Evolutionary conservation across 2,888 invertebrate species (phyloP), one percentile per base, ranked within the genome.

Genomic region (Camponotus fellah): DNA sequence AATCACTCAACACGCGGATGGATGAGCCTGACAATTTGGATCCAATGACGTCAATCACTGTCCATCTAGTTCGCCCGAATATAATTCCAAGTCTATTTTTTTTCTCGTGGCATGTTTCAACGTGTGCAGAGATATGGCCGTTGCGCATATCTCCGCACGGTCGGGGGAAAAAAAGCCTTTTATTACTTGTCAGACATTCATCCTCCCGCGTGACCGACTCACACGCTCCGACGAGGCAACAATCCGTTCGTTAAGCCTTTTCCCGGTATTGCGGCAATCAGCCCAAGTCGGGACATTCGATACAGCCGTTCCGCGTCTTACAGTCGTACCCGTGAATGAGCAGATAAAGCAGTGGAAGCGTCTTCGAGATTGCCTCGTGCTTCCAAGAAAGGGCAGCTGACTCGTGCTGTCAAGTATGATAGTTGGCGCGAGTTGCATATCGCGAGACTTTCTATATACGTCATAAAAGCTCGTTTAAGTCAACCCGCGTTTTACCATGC

Each of bases 171-270:
- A n/a, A 26, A 49, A 60, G 74, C 64, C 84, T 80, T 89, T 88
- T 84, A 85, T 72, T 83, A 82, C 87, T 86, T 85, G 89, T 89
- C 87, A 87, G 89, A 89, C 89, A 86, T 87, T 89, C 86, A 83
- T 89, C 87, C 80, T 80, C 58, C 87, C 64, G 82, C 84, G 77
- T 82, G 86, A 86, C 87, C 79, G 84, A 26, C 26, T 85, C 83
- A 80, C 82, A 74, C 89, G 82, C 89, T 86, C 81, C 86, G 76
- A 86, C 87, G 87, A 75, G 74, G 87, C 84, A 89, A 88, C 88
- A 89, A 88, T 88, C 87, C 87, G 89, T 88, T 88, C 88, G 88
- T 88, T 88, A 88, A 88, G 89, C 88, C 89, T 87, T 89, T 88
- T 88, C 88, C 89, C 86, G 87, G 88, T 88, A 88, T 89, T 87